Conservation (phyloP, 2,113 vertebrate genomes). For the Passer montanus region DNA sequence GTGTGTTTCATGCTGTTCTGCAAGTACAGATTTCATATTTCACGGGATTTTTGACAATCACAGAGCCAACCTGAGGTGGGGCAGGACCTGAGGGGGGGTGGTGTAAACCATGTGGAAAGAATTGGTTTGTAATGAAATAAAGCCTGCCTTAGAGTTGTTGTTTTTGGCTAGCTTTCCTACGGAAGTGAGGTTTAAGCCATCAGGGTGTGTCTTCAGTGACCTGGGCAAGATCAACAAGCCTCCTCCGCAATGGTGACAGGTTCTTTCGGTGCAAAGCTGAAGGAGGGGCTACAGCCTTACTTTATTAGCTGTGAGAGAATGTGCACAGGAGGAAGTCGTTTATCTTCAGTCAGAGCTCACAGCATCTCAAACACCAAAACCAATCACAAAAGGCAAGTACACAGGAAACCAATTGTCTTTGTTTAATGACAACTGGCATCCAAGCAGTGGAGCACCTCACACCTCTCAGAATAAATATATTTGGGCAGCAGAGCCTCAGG, state of each 20-base stretch:
- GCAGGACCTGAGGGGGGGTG: not conserved
- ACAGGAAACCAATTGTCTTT: not conserved
- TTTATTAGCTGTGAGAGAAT: not conserved
- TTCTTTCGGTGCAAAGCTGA: not conserved
- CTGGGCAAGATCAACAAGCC: not conserved
- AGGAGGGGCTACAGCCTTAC: not conserved
- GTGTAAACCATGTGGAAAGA: not conserved
- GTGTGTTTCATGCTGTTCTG: not conserved
- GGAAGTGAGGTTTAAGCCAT: not conserved
- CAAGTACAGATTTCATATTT: not conserved
- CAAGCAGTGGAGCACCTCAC: not conserved
- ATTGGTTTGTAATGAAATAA: not conserved
- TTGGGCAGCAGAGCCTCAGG: not conserved
- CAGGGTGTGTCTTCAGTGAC: not conserved
- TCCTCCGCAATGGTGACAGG: not conserved
- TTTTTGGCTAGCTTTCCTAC: not conserved
- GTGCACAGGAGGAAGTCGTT: not conserved
- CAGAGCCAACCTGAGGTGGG: not conserved
- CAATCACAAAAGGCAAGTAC: not conserved
- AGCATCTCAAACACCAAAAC: not conserved
- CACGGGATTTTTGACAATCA: not conserved
- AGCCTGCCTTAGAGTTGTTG: not conserved
- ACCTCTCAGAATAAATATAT: not conserved
- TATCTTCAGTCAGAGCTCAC: not conserved
- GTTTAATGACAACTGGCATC: not conserved